phyloP scores from a whole-genome alignment of 2,888 invertebrate genomes.

The Clivina fossor region DNA sequence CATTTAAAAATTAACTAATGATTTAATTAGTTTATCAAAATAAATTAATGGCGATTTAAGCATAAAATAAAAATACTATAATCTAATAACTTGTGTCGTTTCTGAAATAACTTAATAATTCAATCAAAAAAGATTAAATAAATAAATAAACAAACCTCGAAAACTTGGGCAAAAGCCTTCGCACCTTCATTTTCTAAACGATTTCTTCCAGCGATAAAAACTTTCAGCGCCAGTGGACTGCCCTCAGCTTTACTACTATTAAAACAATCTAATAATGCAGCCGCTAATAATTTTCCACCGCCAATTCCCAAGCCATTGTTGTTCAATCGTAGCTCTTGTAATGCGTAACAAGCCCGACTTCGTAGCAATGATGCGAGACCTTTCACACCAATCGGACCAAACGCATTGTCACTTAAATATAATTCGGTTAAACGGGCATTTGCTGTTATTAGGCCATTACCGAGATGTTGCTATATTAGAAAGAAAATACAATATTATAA shows the following conservation, averaged over 20 bases:
- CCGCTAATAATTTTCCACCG: constrained; percentile 82
- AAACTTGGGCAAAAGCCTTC: constrained; percentile 78
- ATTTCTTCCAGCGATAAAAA: constrained; percentile 92
- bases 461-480: constrained; percentile 68
- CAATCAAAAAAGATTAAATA: too few relatives aligned
- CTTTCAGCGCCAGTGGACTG: constrained; percentile 71
- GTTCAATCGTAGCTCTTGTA: constrained; percentile 82
- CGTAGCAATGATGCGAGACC: constrained; percentile 81
- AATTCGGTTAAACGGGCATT: constrained; percentile 78
- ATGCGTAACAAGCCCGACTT: constrained; percentile 80
- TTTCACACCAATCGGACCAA: constrained; percentile 92
- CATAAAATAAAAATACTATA: too few relatives aligned
- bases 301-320: constrained; percentile 94
- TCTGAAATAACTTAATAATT: too few relatives aligned
- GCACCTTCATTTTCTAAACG: constrained; percentile 94
- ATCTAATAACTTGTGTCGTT: too few relatives aligned
- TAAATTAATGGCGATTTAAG: too few relatives aligned
- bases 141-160: too few relatives aligned
- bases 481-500: too few relatives aligned
- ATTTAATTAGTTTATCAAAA: too few relatives aligned
- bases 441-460: constrained; percentile 78
- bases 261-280: constrained; percentile 71
- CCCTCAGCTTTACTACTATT: constrained; percentile 66
- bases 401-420: constrained; percentile 96
- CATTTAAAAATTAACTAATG: too few relatives aligned